Percentiles rank a stretch among this genome's conserved stretches.
Evolutionary conservation across 2,888 invertebrate species (phyloP).

Genomic region (Scelioninae gen. 1): DNA sequence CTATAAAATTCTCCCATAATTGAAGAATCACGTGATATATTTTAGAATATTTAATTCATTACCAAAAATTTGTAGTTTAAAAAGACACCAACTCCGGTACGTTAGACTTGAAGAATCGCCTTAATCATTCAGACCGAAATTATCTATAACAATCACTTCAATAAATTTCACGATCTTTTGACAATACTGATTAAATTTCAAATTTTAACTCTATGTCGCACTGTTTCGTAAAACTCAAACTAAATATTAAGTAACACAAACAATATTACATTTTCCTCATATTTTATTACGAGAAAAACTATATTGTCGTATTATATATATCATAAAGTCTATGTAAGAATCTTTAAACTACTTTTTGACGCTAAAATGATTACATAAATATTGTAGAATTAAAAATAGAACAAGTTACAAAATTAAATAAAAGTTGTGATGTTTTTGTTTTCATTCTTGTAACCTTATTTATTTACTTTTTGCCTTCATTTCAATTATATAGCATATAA

Average conservation of each 20-base stretch:
- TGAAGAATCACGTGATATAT: no score
- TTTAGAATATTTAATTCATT: no score
- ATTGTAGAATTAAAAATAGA: not conserved
- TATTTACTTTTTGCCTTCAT: constrained; percentile 5
- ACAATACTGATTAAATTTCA: constrained; percentile 26
- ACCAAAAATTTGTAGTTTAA: no score
- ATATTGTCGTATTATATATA: constrained; percentile 25
- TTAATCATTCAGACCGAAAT: not conserved
- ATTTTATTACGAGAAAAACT: constrained; percentile 12
- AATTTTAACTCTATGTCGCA: constrained; percentile 23
- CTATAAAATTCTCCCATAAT: not conserved
- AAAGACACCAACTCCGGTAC: no score
- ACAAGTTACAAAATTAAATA: constrained; percentile 26
- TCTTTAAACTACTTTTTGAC: constrained; percentile 2
- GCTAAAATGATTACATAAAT: not conserved
- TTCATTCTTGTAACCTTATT: constrained; percentile 1
- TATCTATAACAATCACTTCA: constrained; percentile 5
- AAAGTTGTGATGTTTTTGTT: constrained; percentile 4
- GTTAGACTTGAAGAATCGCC: no score
- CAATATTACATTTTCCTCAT: not conserved
- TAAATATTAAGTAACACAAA: constrained; percentile 30
- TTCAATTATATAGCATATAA: constrained; percentile 28
- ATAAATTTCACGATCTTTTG: constrained; percentile 19
- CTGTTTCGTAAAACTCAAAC: constrained; percentile 9
- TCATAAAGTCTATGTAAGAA: constrained; percentile 16